Percentiles rank a stretch among this genome's conserved stretches.
Evolutionary conservation across 2,888 invertebrate genomes (phyloP).

Genomic region (Actias luna): DNA sequence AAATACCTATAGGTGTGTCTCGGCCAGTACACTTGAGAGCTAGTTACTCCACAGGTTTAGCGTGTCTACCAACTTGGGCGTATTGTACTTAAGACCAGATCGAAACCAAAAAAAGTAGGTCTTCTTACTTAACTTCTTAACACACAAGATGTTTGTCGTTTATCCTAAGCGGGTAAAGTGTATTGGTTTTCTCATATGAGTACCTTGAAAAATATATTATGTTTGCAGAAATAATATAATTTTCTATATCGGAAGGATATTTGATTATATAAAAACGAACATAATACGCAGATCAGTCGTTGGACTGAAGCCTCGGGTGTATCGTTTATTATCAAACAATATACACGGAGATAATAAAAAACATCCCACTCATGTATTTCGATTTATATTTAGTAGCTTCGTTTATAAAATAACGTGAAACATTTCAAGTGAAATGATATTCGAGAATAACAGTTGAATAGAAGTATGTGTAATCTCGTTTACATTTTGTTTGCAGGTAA

Average conservation of each 20-base stretch:
- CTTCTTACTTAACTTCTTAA: too few relatives aligned
- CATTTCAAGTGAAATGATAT: not conserved
- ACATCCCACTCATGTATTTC: not conserved
- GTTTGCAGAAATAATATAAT: too few relatives aligned
- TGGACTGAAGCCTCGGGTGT: not conserved
- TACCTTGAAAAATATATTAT: too few relatives aligned
- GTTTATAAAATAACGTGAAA: not conserved
- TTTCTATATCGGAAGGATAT: not conserved
- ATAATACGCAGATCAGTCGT: not conserved
- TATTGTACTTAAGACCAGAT: too few relatives aligned
- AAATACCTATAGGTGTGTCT: too few relatives aligned
- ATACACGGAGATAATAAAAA: not conserved
- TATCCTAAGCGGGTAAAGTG: too few relatives aligned
- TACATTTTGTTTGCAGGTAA: conserved; percentile 36
- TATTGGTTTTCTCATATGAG: too few relatives aligned
- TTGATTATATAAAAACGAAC: not conserved
- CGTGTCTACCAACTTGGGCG: too few relatives aligned
- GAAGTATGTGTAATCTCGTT: not conserved
- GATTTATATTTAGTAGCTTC: not conserved
- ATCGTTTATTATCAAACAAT: not conserved
- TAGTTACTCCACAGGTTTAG: too few relatives aligned
- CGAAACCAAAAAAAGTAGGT: too few relatives aligned
- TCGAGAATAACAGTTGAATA: not conserved
- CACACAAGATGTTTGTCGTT: too few relatives aligned
- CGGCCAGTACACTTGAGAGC: too few relatives aligned